Base-by-base conservation (phyloP, 2,888 invertebrate genomes). In the Apoderus coryli region DNA sequence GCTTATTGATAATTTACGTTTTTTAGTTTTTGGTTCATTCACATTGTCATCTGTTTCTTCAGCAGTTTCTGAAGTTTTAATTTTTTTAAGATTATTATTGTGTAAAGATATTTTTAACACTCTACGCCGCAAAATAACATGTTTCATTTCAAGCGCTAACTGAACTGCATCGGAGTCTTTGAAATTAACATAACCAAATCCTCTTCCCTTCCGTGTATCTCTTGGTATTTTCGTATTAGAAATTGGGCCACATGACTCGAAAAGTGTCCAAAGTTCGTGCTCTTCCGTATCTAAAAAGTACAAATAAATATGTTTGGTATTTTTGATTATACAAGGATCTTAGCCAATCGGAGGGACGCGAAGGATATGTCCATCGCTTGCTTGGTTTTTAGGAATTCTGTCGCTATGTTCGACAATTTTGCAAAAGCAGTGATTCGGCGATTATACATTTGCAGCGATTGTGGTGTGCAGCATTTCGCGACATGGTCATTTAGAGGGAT, bases 111-210 rank as follows among this genome's bases (percentile, higher is more conserved):
- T 68, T 23, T 78, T 57, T 2, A 80, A 37, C 41, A 64, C 61
- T 39, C 76, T 64, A 37, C 70, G 66, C 36, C 63, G 63, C 3
- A 79, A 50, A 27, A 59, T 61, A 1, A 69, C 56, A 28, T 72
- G 71, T 43, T 74, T 65, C 40, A 77, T 52, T 29, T 69, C 63
- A 13, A 81, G 44, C 0, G 79, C 80, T 14, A 78, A 49, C 43
- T 72, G 68, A 0, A 76, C 76, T 1, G 70, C 63, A 41, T 76
- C 76, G 37, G 64, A 55, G 3, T 65, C 64, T 36, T 65, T 54
- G 49, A 85, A 86, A 52, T 77, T 77, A 1, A 86, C 67, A 47
- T 76, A 86, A 12, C 75, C 84, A 48, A 82, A 74, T 22, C 76
- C 85, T 67, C 75, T 80, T 2, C 80, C 75, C 4, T 76, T 62